Conservation (phyloP, 2,888 invertebrate genomes). For the Lordiphosa fenestrarum region DNA sequence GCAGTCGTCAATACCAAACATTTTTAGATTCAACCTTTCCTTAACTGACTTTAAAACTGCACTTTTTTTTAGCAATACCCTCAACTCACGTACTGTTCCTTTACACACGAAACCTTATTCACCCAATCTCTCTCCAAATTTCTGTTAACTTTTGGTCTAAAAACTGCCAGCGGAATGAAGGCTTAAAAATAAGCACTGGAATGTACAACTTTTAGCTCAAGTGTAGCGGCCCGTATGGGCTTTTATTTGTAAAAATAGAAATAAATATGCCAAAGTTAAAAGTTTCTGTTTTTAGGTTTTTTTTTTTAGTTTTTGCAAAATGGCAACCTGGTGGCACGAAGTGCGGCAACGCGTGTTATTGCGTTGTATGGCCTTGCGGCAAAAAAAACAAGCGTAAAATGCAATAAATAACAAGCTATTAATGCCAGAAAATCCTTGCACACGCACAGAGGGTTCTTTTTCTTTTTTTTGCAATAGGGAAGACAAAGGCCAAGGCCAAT, state of each 20-base stretch:
- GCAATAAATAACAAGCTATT: slow-evolving; percentile 70
- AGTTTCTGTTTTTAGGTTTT: slow-evolving; percentile 10
- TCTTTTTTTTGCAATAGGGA: neutral
- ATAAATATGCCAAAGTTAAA: slow-evolving; percentile 34
- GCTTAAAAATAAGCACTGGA: slow-evolving; percentile 41
- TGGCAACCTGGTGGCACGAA: slow-evolving; percentile 32
- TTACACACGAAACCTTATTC: neutral
- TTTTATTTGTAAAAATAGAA: slow-evolving; percentile 44
- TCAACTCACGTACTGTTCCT: neutral
- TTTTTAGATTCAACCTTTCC: slow-evolving; percentile 1
- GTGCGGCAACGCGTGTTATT: slow-evolving; percentile 38
- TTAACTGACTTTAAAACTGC: slow-evolving; percentile 6
- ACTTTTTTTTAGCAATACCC: slow-evolving; percentile 6
- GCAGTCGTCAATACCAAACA: neutral
- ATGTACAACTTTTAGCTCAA: slow-evolving; percentile 31
- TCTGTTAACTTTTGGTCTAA: neutral
- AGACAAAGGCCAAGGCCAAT: slow-evolving; percentile 61
- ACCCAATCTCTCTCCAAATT: slow-evolving; percentile 1
- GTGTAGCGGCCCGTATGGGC: slow-evolving; percentile 9
- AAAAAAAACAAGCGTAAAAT: slow-evolving; percentile 39
- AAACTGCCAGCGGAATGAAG: slow-evolving; percentile 10
- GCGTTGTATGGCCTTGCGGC: slow-evolving; percentile 57
- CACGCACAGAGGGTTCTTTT: slow-evolving; percentile 25
- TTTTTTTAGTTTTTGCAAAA: slow-evolving; percentile 21
- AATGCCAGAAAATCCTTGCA: slow-evolving; percentile 60